Percentiles rank a stretch among this genome's conserved stretches.
Conservation (phyloP, 1,140 invertebrate genomes). For the Thereuonema tuberculata region DNA sequence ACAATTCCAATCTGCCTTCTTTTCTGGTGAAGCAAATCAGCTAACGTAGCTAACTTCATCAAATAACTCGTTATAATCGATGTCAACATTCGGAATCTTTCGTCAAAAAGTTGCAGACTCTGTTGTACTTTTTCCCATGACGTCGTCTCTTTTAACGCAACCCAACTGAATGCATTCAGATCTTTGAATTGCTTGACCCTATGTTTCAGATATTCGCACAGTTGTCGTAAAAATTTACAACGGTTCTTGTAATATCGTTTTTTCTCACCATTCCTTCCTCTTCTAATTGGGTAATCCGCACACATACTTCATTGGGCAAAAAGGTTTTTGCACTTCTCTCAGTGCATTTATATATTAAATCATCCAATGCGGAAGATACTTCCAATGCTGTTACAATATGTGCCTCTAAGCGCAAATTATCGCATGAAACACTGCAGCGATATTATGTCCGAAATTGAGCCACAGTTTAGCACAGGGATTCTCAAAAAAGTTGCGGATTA, state of each 20-base stretch:
- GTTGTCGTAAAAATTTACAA: constrained; percentile 4
- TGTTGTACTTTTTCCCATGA: constrained; percentile 5
- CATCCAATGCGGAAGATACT: constrained; percentile 7
- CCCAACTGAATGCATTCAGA: constrained; percentile 2
- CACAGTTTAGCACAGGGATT: constrained; percentile 9
- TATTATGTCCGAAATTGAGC: constrained; percentile 10
- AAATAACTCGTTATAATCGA: constrained; percentile 6
- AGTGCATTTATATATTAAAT: constrained; percentile 11
- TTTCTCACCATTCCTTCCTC: constrained; percentile 4
- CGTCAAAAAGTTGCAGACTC: constrained; percentile 4
- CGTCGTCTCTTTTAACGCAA: background rate
- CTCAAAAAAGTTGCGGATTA: constrained; percentile 15
- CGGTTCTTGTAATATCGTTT: constrained; percentile 7
- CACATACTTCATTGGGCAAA: constrained; percentile 3
- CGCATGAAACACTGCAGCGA: constrained; percentile 9
- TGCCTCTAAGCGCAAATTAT: constrained; percentile 1
- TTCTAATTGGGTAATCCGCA: constrained; percentile 7
- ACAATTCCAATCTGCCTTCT: constrained; percentile 12
- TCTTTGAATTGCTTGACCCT: constrained; percentile 6
- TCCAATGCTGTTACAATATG: constrained; percentile 8
- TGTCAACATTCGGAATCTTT: constrained; percentile 9
- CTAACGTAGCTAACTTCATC: constrained; percentile 9
- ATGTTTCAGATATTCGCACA: constrained; percentile 5
- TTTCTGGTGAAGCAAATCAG: constrained; percentile 14
- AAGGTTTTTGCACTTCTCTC: constrained; percentile 2